These are phyloP conservation scores for Choristoneura fumiferana DNA, from an alignment of 1,140 invertebrate genomes.

Conservation along the genomic window DNA sequence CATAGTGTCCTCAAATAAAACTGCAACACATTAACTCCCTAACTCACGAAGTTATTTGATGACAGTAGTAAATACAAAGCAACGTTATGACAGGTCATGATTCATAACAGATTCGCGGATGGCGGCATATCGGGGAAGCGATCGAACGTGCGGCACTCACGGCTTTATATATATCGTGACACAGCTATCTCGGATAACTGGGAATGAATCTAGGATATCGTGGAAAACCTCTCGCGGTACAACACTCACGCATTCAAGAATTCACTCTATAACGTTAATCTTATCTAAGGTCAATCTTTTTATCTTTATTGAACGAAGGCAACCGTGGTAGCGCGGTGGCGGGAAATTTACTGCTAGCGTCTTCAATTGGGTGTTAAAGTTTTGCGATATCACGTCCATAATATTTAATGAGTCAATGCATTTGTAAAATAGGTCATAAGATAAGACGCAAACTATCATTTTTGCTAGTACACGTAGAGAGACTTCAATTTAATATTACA, in stretches of 20 bases:
- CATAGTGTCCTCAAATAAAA: too few relatives aligned
- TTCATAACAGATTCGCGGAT: conserved; percentile 3
- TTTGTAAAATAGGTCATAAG: too few relatives aligned
- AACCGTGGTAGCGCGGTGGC: conserved; percentile 1
- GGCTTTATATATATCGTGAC: conserved; percentile 45
- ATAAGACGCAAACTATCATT: too few relatives aligned
- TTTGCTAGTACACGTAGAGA: too few relatives aligned
- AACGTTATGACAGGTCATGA: conserved; percentile 15
- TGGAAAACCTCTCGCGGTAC: conserved; percentile 33
- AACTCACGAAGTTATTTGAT: neutral
- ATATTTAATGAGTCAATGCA: too few relatives aligned
- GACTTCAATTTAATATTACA: too few relatives aligned
- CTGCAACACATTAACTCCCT: too few relatives aligned
- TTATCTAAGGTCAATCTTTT: conserved; percentile 28
- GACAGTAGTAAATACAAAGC: conserved; percentile 11
- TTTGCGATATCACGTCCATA: too few relatives aligned
- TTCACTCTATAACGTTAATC: conserved; percentile 32
- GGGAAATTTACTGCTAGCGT: too few relatives aligned
- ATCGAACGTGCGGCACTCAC: conserved; percentile 37
- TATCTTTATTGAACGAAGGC: conserved; percentile 25
- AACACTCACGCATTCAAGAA: conserved; percentile 29
- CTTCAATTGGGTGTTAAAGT: too few relatives aligned
- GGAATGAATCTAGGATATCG: conserved; percentile 36
- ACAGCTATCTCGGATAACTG: conserved; percentile 36
- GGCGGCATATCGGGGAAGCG: conserved; percentile 29